These are phyloP conservation scores for Choristoneura rosaceana DNA, from an alignment of 2,888 invertebrate species.

Conservation along the genomic window DNA sequence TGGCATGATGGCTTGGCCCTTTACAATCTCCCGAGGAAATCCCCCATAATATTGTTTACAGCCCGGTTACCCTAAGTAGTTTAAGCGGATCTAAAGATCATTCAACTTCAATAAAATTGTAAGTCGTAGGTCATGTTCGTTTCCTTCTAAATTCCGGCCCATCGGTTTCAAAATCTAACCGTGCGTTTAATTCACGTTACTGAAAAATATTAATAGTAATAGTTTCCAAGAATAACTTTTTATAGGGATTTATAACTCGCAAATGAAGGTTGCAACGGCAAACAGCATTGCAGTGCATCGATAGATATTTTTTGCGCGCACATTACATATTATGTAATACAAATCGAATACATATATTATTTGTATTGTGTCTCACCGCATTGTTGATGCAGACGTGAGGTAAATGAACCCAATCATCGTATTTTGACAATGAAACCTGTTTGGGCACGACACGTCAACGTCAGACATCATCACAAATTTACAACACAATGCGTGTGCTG, in stretches of 20 bases:
- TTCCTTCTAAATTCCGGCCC: no score
- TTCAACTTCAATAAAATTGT: neutral
- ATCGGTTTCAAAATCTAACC: no score
- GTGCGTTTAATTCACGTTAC: no score
- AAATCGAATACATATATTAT: no score
- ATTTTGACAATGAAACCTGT: slow-evolving; percentile 33
- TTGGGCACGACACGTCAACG: slow-evolving; percentile 11
- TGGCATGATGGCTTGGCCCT: neutral
- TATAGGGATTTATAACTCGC: neutral
- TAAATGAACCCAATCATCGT: slow-evolving; percentile 17
- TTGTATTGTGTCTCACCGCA: neutral
- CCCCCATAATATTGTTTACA: neutral
- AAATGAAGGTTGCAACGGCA: neutral
- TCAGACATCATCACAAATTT: neutral
- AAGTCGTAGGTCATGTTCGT: no score
- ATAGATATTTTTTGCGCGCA: neutral
- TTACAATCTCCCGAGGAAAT: neutral
- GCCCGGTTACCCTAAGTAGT: neutral
- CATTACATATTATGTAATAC: no score
- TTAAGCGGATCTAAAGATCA: neutral
- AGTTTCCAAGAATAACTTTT: no score
- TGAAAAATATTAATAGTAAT: no score
- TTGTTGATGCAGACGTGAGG: slow-evolving; percentile 11
- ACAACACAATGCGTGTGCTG: neutral
- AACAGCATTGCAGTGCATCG: neutral